Evolutionary conservation across 2,113 vertebrate genomes (phyloP).

Genomic region (Cynocephalus volans): DNA sequence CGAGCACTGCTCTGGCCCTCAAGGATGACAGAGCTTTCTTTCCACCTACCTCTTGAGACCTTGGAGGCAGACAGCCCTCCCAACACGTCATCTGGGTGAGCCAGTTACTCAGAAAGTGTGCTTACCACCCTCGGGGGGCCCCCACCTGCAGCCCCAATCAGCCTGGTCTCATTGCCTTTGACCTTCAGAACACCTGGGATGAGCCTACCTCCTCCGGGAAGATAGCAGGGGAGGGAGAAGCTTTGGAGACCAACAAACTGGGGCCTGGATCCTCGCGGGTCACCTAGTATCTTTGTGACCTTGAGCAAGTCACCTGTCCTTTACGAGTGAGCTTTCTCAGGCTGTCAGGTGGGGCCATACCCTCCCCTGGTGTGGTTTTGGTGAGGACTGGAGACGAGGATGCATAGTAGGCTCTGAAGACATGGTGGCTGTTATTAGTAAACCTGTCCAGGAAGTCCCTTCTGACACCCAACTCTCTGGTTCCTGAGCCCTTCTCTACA

Average conservation of each 20-base stretch:
- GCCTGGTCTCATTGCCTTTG: background rate
- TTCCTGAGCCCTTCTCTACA: background rate
- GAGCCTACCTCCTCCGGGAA: background rate
- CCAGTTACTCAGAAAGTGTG: background rate
- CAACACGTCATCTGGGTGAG: rapidly evolving
- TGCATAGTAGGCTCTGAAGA: too few relatives aligned
- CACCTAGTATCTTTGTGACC: background rate
- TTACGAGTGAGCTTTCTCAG: background rate
- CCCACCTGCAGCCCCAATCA: rapidly evolving
- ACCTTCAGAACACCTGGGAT: background rate
- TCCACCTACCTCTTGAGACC: too few relatives aligned
- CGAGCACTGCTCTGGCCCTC: background rate
- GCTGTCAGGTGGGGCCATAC: too few relatives aligned
- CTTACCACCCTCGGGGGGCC: background rate
- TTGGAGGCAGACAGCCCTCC: background rate
- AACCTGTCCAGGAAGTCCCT: background rate
- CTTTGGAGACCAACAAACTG: background rate
- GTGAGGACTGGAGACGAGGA: background rate
- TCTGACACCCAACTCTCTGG: background rate
- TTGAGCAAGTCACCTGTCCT: background rate
- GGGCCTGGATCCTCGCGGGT: background rate
- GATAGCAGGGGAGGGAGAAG: too few relatives aligned
- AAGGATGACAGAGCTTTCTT: background rate
- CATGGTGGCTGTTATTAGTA: background rate
- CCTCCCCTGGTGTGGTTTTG: too few relatives aligned